Percentiles rank a stretch among this genome's conserved stretches.
Conservation (phyloP, 2,113 vertebrate species). For the Neoarius graeffei region DNA sequence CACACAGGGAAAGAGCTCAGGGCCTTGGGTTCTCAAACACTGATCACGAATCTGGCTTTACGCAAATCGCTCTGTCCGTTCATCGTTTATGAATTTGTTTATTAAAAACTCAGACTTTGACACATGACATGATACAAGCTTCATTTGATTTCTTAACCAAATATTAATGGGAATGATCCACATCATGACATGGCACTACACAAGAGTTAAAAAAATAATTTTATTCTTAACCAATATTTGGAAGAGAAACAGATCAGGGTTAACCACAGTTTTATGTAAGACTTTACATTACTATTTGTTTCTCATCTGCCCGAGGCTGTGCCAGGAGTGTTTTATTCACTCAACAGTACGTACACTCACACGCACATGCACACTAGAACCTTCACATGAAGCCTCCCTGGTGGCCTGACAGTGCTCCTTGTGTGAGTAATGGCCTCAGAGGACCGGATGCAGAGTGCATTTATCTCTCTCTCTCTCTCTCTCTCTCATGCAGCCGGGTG, state of each 20-base stretch:
- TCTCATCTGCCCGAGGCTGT: slow-evolving; percentile 4
- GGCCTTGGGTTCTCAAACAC: too few species aligned
- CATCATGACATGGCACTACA: too few species aligned
- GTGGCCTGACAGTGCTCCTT: slow-evolving; percentile 56
- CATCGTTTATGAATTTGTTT: too few species aligned
- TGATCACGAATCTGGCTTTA: too few species aligned
- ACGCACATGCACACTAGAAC: slow-evolving; percentile 44
- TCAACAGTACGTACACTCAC: slow-evolving; percentile 15
- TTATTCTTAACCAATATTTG: not conserved
- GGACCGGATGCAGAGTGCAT: slow-evolving; percentile 59
- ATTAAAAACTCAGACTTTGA: too few species aligned
- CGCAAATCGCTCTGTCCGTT: too few species aligned
- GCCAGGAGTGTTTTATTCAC: slow-evolving; percentile 14
- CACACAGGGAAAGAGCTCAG: too few species aligned
- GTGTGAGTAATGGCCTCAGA: slow-evolving; percentile 65
- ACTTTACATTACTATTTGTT: not conserved
- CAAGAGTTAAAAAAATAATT: not conserved
- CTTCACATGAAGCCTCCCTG: slow-evolving; percentile 55
- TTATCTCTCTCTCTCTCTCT: slow-evolving; percentile 49
- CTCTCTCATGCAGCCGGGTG: slow-evolving; percentile 6
- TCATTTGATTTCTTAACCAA: too few species aligned
- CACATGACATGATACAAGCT: too few species aligned
- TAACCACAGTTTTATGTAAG: not conserved
- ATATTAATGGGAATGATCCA: too few species aligned
- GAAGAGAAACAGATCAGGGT: not conserved